Evolutionary conservation across 2,113 vertebrate species (phyloP), one percentile per base, ranked within the genome.

Genomic region (Nesogale talazaci): DNA sequence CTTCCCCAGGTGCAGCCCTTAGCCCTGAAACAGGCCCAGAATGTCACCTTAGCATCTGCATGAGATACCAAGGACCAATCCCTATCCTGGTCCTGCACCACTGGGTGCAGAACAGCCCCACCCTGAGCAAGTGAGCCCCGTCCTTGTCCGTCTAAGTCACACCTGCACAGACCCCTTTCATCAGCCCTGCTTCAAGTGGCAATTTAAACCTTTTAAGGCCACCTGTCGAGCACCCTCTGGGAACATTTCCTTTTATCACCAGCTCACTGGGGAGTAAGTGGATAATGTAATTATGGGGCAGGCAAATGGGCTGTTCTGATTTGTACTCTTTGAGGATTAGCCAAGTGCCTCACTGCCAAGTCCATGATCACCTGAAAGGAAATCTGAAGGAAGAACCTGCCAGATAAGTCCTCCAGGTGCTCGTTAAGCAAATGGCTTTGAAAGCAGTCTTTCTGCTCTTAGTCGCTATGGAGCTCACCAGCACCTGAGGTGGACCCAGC

Each of bases 301-400:
- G 88, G 72, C 95, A 84, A 89, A 88, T 6, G 5, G 86, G 69
- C 81, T 11, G 25, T 90, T 92, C 92, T 94, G 94, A 89, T 91
- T 89, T 85, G 80, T 89, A 57, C 79, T 92, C 93, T 96, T 95
- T 95, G 95, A 95, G 92, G 90, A 94, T 95, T 92, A 92, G 83
- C 95, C 92, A 95, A 95, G 67, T 29, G 69, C 69, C 72, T 88
- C 61, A 77, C 75, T 91, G 90, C 92, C 93, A 93, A 96, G 91
- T 94, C 94, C 42, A 0, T 93, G 90, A 96, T 94, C 92, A 85
- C 85, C 90, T 93, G 83, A 92, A 92, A 95, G 93, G 92, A 93
- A 95, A 93, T 92, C 90, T 94, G 56, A 92, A 76, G 85, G 80
- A 22, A 31, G 65, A 92, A 84, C 2, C 65, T 83, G 42, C 76